Base-by-base conservation (phyloP, 2,888 invertebrate species). In the Microchrysa polita region DNA sequence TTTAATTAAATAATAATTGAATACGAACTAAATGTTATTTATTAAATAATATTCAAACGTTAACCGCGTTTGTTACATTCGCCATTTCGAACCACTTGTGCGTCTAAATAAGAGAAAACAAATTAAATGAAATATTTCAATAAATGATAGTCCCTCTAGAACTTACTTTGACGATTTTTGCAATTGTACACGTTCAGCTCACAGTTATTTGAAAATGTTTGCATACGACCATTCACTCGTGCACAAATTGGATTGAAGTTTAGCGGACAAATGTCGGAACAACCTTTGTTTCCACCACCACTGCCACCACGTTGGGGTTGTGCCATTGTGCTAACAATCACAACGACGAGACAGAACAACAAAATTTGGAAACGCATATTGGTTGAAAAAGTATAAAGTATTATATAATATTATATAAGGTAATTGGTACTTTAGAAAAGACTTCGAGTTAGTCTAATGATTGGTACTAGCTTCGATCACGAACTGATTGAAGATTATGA, bases 181-280 rank as follows among this genome's bases (percentile, higher is more conserved):
- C 61, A 61, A 40, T 61, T 61, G 40, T 16, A 61, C 1, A n/a
- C n/a, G 16, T 40, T 61, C 14, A 61, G 5, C 27, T 34, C 16
- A 18, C 61, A 61, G 4, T 61, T 2, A 40, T 61, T 61, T 61
- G 61, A 40, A 61, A 61, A 61, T 1, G 61, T 61, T 40, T 40
- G 27, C 9, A 61, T 16, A 1, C 5, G 14, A 1, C 61, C 61
- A 61, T 16, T n/a, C 9, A 61, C 40, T 61, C 40, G 7, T n/a
- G 40, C 61, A 61, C 61, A 61, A n/a, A 61, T 40, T 34, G 61
- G 61, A 40, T 16, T 23, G 16, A n/a, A 61, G 7, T 34, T 16
- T 61, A 2, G n/a, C 40, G 61, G 61, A 40, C 61, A 61, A 40
- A 61, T 5, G 1, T 10, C 10, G 1, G 40, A 14, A 40, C 61